Percentiles rank a stretch among this genome's conserved stretches.
These are phyloP conservation scores for Campylomormyrus numenius DNA, from an alignment of 2,113 vertebrate genomes.

Conservation along the genomic window DNA sequence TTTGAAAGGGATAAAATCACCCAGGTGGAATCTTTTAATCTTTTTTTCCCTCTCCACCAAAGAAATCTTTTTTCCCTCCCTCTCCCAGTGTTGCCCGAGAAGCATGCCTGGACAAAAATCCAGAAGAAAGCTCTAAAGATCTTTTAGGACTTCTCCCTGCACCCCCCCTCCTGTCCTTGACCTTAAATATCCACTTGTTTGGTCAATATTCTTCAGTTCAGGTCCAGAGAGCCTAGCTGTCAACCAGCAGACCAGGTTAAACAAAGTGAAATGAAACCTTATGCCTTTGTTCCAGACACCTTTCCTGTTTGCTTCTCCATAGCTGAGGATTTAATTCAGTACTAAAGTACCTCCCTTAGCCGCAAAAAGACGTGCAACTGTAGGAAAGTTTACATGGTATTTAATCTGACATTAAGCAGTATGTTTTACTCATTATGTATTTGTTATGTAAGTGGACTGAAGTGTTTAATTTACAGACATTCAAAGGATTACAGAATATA, in stretches of 20 bases:
- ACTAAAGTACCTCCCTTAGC: background rate
- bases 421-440: background rate
- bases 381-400: background rate
- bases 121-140: background rate
- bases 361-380: background rate
- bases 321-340: background rate
- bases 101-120: conserved; percentile 1
- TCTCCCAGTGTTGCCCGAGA: background rate
- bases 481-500: background rate
- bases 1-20: conserved; percentile 11
- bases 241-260: background rate
- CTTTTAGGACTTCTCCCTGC: background rate
- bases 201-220: background rate
- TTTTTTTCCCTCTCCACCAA: background rate
- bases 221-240: background rate
- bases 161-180: background rate
- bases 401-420: background rate
- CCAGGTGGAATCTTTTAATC: background rate
- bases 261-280: background rate
- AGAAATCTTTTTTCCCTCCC: background rate
- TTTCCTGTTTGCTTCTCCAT: background rate
- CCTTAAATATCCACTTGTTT: background rate
- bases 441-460: background rate
- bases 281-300: background rate
- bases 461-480: background rate